Percentiles rank a stretch among this genome's conserved stretches.
Conservation (phyloP, 2,888 invertebrate species). For the Orthosia gothica region DNA sequence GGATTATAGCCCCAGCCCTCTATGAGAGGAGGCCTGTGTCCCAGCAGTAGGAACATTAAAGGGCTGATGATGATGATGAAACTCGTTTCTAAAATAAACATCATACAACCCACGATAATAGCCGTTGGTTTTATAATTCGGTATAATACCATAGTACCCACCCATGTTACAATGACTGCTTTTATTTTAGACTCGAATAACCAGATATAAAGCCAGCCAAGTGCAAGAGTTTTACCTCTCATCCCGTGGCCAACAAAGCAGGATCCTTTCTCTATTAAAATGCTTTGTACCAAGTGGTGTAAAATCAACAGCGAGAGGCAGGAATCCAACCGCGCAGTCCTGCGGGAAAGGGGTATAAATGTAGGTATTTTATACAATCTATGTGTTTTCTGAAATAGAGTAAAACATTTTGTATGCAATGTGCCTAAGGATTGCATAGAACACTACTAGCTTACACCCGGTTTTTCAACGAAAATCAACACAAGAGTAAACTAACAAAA, state of each 20-base stretch:
- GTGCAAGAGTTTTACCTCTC: constrained; percentile 18
- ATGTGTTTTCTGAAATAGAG: constrained; percentile 17
- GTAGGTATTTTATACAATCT: constrained; percentile 18
- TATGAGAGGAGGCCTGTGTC: no score
- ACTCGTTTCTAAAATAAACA: no score
- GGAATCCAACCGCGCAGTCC: constrained; percentile 3
- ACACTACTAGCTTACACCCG: neutral
- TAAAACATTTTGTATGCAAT: neutral
- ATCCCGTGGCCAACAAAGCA: constrained; percentile 35
- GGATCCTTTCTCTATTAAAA: constrained; percentile 43
- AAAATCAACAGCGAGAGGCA: constrained; percentile 35
- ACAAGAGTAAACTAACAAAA: no score
- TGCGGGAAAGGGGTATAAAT: constrained; percentile 8
- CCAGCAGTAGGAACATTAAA: no score
- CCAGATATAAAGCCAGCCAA: constrained; percentile 24
- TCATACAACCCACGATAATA: neutral
- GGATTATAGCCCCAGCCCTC: no score
- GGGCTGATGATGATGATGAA: no score
- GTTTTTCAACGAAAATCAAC: no score
- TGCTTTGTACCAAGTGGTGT: constrained; percentile 36
- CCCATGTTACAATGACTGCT: constrained; percentile 12
- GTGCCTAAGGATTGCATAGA: neutral
- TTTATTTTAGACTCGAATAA: constrained; percentile 21
- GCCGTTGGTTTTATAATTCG: neutral
- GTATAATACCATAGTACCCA: neutral